Conservation (phyloP, 2,888 invertebrate species). For the Pseudeuparius sepicola region DNA sequence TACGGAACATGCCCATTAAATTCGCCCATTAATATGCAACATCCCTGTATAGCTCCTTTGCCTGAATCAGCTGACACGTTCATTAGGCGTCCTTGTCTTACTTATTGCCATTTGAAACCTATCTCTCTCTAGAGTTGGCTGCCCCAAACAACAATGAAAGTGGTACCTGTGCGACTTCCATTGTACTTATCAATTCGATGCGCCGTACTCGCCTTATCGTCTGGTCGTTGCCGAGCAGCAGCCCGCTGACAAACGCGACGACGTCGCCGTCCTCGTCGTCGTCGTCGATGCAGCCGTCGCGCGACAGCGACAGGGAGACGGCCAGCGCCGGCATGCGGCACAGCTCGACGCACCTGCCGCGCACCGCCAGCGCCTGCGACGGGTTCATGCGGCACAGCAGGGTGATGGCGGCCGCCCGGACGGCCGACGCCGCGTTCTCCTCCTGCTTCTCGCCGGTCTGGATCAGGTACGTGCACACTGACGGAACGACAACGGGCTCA, state of each 20-base stretch:
- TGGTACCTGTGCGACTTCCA: too few relatives aligned
- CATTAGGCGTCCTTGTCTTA: too few relatives aligned
- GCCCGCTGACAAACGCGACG: constrained; percentile 61
- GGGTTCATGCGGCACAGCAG: constrained; percentile 86
- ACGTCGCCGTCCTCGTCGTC: constrained; percentile 33
- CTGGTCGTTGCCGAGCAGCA: constrained; percentile 79
- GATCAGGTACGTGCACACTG: constrained; percentile 77
- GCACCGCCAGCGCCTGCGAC: constrained; percentile 69
- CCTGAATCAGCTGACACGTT: too few relatives aligned
- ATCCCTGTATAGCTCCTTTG: too few relatives aligned
- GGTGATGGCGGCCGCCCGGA: constrained; percentile 63
- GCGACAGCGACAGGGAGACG: constrained; percentile 69
- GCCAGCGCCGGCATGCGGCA: constrained; percentile 85
- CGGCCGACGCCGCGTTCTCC: constrained; percentile 70
- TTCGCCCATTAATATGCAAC: too few relatives aligned
- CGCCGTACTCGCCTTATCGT: constrained; percentile 49
- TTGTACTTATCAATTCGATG: too few relatives aligned
- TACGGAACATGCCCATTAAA: too few relatives aligned
- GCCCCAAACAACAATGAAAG: too few relatives aligned
- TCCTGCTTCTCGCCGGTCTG: constrained; percentile 84
- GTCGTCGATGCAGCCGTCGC: constrained; percentile 33
- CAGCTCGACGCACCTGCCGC: constrained; percentile 81
- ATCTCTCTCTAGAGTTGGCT: too few relatives aligned
- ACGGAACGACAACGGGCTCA: constrained; percentile 23
- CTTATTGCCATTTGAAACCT: too few relatives aligned